A percentile compares a stretch with the other conserved stretches of the same genome.
Conservation (phyloP, 2,888 invertebrate genomes). For the Rhagonycha lutea region DNA sequence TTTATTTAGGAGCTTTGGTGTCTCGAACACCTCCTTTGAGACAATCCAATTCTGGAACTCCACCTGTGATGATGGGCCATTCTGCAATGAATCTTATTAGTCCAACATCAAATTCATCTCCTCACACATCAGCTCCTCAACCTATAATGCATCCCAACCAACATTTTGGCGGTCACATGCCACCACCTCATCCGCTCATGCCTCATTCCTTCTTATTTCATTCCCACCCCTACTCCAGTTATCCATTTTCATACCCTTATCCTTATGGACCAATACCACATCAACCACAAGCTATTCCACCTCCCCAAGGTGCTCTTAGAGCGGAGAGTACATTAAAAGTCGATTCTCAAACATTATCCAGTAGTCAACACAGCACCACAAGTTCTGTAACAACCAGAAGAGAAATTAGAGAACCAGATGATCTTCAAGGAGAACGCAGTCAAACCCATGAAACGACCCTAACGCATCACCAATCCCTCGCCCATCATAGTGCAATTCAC, state of each 20-base stretch:
- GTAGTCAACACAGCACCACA: conserved; percentile 71
- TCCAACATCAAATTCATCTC: conserved; percentile 51
- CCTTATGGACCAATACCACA: conserved; percentile 74
- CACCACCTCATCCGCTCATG: conserved; percentile 73
- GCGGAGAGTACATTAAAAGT: conserved; percentile 38
- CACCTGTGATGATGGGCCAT: conserved; percentile 56
- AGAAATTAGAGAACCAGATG: conserved; percentile 63
- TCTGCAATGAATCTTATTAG: conserved; percentile 68
- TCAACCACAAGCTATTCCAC: conserved; percentile 75
- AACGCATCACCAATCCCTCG: conserved; percentile 69
- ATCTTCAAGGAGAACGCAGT: conserved; percentile 59
- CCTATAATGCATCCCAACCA: conserved; percentile 76
- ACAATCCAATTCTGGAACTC: conserved; percentile 35
- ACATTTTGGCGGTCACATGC: conserved; percentile 64
- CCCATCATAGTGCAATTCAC: conserved; percentile 67
- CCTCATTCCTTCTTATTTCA: conserved; percentile 69
- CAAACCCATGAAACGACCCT: conserved; percentile 68
- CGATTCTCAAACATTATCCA: conserved; percentile 63
- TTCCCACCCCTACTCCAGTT: conserved; percentile 71
- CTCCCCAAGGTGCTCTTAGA: conserved; percentile 54
- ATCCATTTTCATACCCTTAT: conserved; percentile 73
- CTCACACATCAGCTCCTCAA: conserved; percentile 68
- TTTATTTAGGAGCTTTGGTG: conserved; percentile 22
- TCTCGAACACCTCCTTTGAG: conserved; percentile 57
- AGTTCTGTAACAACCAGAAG: conserved; percentile 73